Conservation (phyloP, 2,113 vertebrate species). For the Gavialis gangeticus region DNA sequence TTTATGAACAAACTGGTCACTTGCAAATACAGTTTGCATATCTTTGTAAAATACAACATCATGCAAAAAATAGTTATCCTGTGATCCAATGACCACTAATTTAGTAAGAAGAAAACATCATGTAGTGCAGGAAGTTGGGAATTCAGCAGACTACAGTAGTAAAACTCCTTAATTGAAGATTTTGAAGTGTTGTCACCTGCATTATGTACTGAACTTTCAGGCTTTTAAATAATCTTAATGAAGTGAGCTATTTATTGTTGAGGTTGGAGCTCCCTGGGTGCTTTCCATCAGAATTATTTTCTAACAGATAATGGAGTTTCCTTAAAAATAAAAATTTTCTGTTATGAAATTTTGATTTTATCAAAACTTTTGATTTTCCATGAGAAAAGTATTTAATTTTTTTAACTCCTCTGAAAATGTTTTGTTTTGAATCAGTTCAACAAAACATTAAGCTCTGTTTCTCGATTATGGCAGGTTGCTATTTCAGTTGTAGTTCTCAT, state of each 20-base stretch:
- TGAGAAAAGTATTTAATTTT: not conserved
- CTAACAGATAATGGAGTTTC: not conserved
- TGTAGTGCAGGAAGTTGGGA: not conserved
- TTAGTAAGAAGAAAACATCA: not conserved
- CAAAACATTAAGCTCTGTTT: not conserved
- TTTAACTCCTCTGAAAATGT: not conserved
- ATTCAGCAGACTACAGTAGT: not conserved
- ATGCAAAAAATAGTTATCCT: not conserved
- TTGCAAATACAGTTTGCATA: not conserved
- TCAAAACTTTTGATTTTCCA: not conserved
- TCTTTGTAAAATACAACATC: not conserved
- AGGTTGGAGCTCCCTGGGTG: not conserved
- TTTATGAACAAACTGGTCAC: not conserved
- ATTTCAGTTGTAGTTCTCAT: not conserved
- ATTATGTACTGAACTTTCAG: not conserved
- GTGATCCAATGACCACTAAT: not conserved
- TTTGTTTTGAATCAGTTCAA: not conserved
- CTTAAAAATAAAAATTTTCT: not conserved
- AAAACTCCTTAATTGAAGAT: not conserved
- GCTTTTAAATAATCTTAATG: not conserved
- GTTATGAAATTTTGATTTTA: not conserved
- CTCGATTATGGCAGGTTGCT: fast-evolving
- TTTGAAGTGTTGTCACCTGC: not conserved
- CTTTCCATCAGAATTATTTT: not conserved
- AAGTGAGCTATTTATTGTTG: not conserved